Percentiles rank a stretch among this genome's conserved stretches.
Evolutionary conservation across 2,888 invertebrate species (phyloP).

Genomic region (Synanthedon tipuliformis): DNA sequence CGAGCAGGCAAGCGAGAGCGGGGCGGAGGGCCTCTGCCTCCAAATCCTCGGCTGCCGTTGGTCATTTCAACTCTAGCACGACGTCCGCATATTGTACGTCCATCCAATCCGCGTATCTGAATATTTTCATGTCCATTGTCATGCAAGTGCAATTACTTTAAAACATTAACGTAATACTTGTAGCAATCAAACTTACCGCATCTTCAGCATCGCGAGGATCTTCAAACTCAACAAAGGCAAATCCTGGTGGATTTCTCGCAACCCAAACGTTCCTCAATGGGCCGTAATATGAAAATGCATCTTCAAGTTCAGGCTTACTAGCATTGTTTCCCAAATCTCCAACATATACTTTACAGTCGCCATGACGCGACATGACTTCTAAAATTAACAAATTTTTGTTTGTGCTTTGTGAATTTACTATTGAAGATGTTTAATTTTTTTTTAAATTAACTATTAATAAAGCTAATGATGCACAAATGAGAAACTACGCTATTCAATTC

Average conservation of each 20-base stretch:
- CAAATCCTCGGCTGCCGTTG: slow-evolving; percentile 79
- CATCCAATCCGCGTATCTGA: slow-evolving; percentile 74
- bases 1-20: slow-evolving; percentile 76
- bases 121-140: background rate
- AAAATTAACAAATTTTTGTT: background rate
- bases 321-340: slow-evolving; percentile 94
- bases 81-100: slow-evolving; percentile 87
- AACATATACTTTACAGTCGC: slow-evolving; percentile 95
- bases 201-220: slow-evolving; percentile 94
- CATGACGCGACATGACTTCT: slow-evolving; percentile 78
- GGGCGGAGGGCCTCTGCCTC: slow-evolving; percentile 69
- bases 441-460: too few relatives aligned
- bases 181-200: slow-evolving; percentile 72
- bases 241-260: slow-evolving; percentile 95
- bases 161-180: background rate
- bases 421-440: too few relatives aligned
- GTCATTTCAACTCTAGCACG: slow-evolving; percentile 93
- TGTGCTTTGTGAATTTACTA: too few relatives aligned
- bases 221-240: slow-evolving; percentile 95
- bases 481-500: too few relatives aligned
- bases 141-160: background rate
- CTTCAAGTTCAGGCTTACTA: slow-evolving; percentile 92
- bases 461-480: too few relatives aligned
- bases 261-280: slow-evolving; percentile 96
- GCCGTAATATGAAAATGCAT: slow-evolving; percentile 93